Conservation (phyloP, 2,888 invertebrate genomes). For the Agriopis aurantiaria region DNA sequence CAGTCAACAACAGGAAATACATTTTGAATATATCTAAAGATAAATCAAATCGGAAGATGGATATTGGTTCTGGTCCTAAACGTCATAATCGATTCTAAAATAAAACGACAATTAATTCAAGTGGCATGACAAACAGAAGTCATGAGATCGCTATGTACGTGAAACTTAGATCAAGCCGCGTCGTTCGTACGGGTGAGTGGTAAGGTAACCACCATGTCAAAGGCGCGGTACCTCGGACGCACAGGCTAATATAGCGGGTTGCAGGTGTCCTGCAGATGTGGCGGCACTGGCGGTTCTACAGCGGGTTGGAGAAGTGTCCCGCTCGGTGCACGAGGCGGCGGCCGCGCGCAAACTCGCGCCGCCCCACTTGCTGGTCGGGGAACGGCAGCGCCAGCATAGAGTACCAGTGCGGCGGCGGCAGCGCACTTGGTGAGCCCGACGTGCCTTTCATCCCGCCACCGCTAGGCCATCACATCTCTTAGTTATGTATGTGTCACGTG, state of each 20-base stretch:
- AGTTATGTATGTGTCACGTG: slow-evolving; percentile 1
- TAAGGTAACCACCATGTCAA: slow-evolving; percentile 78
- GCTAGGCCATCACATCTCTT: slow-evolving; percentile 52
- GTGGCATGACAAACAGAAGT: not conserved
- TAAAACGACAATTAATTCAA: not conserved
- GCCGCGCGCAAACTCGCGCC: slow-evolving; percentile 93
- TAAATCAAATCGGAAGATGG: not conserved
- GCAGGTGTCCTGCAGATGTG: slow-evolving; percentile 89
- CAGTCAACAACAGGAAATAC: not conserved
- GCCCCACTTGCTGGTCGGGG: slow-evolving; percentile 96
- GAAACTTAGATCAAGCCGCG: not conserved
- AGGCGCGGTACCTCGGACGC: slow-evolving; percentile 76
- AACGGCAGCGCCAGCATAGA: slow-evolving; percentile 96
- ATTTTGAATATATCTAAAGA: not conserved
- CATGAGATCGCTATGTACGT: not conserved
- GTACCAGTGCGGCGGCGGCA: slow-evolving; percentile 94
- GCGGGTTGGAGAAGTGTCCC: slow-evolving; percentile 95
- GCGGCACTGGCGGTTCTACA: slow-evolving; percentile 83
- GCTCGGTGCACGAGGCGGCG: slow-evolving; percentile 91
- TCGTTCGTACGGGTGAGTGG: slow-evolving; percentile 19
- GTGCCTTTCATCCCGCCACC: slow-evolving; percentile 63
- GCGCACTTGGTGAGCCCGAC: slow-evolving; percentile 75
- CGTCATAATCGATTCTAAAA: not conserved
- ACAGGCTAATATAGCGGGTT: slow-evolving; percentile 89
- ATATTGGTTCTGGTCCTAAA: not conserved